Percentiles rank a stretch among this genome's conserved stretches.
phyloP scores from a whole-genome alignment of 2,888 invertebrate genomes.

The Nudaria mundana region DNA sequence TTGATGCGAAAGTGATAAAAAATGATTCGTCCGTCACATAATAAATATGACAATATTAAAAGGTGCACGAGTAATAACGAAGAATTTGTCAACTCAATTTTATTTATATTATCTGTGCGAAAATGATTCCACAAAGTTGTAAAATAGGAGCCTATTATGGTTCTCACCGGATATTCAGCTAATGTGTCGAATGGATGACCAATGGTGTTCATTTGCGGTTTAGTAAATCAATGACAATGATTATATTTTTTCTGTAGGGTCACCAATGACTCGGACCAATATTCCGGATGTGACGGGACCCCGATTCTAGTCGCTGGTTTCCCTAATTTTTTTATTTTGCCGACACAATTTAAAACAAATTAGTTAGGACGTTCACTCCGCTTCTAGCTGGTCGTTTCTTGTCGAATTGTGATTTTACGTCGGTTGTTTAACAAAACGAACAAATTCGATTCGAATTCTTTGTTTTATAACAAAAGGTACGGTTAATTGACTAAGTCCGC shows the following conservation, averaged over 20 bases:
- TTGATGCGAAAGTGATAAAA: slow-evolving; percentile 44
- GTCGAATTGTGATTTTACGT: slow-evolving; percentile 27
- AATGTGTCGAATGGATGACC: slow-evolving; percentile 39
- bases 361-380: slow-evolving; percentile 53
- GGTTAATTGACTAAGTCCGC: slow-evolving; percentile 42
- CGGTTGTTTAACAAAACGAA: slow-evolving; percentile 34
- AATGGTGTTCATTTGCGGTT: slow-evolving; percentile 53
- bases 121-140: slow-evolving; percentile 1
- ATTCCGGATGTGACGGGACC: slow-evolving; percentile 60
- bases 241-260: slow-evolving; percentile 36
- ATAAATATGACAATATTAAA: slow-evolving; percentile 51
- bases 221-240: slow-evolving; percentile 52
- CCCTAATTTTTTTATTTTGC: slow-evolving; percentile 47
- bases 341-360: slow-evolving; percentile 67
- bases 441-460: slow-evolving; percentile 39
- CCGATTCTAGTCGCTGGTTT: slow-evolving; percentile 33
- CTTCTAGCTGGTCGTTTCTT: slow-evolving; percentile 39
- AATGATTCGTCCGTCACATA: slow-evolving; percentile 40
- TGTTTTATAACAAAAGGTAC: slow-evolving; percentile 41
- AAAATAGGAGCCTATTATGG: slow-evolving; percentile 13
- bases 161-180: slow-evolving; percentile 11
- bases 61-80: slow-evolving; percentile 37
- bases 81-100: slow-evolving; percentile 31
- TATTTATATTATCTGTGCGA: background rate
- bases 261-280: slow-evolving; percentile 28